Base-by-base conservation (phyloP, 2,113 vertebrate genomes). In the Athene cunicularia region DNA sequence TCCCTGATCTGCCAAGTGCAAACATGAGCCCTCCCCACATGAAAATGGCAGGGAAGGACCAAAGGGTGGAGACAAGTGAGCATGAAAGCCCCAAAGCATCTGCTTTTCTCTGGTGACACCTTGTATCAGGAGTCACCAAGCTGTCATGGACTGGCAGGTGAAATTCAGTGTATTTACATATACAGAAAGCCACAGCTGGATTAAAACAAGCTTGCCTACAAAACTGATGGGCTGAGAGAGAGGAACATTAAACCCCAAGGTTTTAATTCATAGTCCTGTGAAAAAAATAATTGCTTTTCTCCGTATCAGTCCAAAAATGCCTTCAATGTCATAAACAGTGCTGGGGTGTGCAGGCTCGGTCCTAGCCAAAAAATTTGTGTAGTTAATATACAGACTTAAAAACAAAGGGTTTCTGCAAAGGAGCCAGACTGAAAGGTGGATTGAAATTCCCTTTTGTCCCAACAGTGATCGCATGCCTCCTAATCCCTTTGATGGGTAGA, bases 381-480 rank as follows among this genome's bases (percentile, higher is more conserved):
- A 79, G 37, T 13, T 52, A 87, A 82, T 70, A 74, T 37, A 55
- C 9, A 55, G n/a, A 45, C 28, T 77, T 59, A 64, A 84, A 83
- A 84, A 43, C 9, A 71, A 37, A 85, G 45, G n/a, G 7, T 1
- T 86, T 80, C 75, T 52, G 43, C 59, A 91, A 86, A 90, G 14
- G 13, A 86, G 39, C 9, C 67, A 86, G 70, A 50, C 35, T 47
- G 83, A 91, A 94, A 89, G 22, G 33, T 76, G 50, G 41, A 85
- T 17, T 87, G 79, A 80, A 83, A 86, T 77, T 92, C 63, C 49
- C 47, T 73, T 85, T 80, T 73, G 80, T 79, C 73, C 58, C 64
- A 70, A 27, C 7, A 75, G 39, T 32, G 52, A 37, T 24, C 73
- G 75, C 24, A 50, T 4, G 10, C 12, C 45, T 92, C 49, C 71